phyloP scores from a whole-genome alignment of 2,113 vertebrate species.

The Strigops habroptila region DNA sequence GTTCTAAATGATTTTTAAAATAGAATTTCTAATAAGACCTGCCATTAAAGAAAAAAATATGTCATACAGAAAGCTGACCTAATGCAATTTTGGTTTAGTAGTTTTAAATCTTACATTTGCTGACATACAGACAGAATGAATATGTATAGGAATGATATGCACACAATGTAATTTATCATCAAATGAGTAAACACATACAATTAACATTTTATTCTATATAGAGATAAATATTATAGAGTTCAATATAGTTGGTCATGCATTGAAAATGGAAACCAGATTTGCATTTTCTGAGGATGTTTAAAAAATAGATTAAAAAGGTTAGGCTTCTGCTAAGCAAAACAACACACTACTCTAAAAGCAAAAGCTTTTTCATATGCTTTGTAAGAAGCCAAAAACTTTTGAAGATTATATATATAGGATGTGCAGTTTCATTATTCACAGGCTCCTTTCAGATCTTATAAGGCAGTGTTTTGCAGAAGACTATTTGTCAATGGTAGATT shows the following conservation, averaged over 20 bases:
- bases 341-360: neutral
- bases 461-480: neutral
- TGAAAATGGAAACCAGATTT: neutral
- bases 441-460: neutral
- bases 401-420: neutral
- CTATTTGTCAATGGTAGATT: neutral
- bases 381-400: neutral
- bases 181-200: neutral
- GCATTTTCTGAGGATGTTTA: neutral
- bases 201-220: neutral
- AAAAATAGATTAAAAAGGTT: neutral
- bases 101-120: neutral
- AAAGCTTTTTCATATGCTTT: neutral
- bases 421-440: neutral
- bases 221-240: neutral
- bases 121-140: neutral
- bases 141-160: neutral
- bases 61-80: neutral
- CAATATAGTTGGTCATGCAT: neutral
- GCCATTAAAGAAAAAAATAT: neutral
- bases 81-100: neutral
- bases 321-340: neutral
- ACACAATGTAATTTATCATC: neutral
- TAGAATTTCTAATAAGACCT: neutral
- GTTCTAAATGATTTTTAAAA: neutral